Evolutionary conservation across 2,888 invertebrate species (phyloP).

Genomic region (Zhuqinia jingwanae): DNA sequence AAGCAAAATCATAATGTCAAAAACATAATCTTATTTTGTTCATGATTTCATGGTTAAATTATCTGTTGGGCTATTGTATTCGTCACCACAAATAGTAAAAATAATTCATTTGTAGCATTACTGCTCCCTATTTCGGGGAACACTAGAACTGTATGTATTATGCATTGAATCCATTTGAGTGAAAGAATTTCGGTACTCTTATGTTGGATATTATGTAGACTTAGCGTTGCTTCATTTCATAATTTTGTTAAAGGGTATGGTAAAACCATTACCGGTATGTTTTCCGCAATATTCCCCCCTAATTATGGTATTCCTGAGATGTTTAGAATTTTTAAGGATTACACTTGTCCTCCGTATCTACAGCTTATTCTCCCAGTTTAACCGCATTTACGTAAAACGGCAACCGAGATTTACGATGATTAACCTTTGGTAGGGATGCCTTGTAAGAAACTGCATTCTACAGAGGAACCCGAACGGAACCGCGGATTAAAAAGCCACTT

Average conservation of each 20-base stretch:
- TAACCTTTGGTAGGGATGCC: slow-evolving; percentile 32
- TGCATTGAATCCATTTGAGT: no score
- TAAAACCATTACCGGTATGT: no score
- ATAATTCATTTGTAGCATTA: neutral
- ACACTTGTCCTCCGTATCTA: slow-evolving; percentile 9
- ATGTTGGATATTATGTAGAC: no score
- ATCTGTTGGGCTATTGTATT: slow-evolving; percentile 31
- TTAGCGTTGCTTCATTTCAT: no score
- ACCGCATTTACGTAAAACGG: neutral
- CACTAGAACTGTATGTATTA: no score
- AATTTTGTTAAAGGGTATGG: no score
- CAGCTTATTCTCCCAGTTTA: no score
- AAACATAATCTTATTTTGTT: slow-evolving; percentile 48
- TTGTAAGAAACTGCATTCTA: slow-evolving; percentile 15
- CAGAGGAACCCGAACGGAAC: slow-evolving; percentile 55
- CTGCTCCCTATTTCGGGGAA: no score
- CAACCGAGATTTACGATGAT: slow-evolving; percentile 41
- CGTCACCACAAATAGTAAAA: slow-evolving; percentile 31
- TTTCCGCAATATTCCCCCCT: no score
- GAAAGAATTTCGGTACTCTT: no score
- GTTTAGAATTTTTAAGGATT: slow-evolving; percentile 18
- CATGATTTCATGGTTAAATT: slow-evolving; percentile 44
- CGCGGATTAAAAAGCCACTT: slow-evolving; percentile 61
- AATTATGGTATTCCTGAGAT: neutral
- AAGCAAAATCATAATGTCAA: slow-evolving; percentile 5